Percentiles rank a stretch among this genome's conserved stretches.
phyloP scores from a whole-genome alignment of 1,140 invertebrate genomes.

The Pseudobourletiella spinata region DNA sequence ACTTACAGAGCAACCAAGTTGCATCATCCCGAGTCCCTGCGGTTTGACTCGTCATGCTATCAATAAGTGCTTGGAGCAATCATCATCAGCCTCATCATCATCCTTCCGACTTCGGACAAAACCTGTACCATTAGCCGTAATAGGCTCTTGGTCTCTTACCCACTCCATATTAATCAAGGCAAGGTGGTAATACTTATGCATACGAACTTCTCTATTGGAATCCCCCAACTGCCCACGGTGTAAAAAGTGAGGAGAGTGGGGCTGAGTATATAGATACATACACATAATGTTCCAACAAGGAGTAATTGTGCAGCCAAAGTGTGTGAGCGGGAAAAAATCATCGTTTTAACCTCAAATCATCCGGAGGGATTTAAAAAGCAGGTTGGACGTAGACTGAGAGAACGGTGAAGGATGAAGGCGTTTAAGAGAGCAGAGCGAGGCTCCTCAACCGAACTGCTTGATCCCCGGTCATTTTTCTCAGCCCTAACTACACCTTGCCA shows the following conservation, averaged over 20 bases:
- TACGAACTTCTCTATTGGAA: neutral
- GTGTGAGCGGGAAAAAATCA: too few relatives aligned
- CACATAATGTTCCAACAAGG: neutral
- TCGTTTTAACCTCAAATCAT: too few relatives aligned
- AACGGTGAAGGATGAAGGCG: too few relatives aligned
- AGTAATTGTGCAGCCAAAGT: neutral
- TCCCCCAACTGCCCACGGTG: too few relatives aligned
- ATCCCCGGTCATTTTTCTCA: too few relatives aligned
- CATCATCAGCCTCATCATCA: constrained; percentile 15
- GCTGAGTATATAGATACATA: neutral
- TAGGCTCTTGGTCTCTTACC: too few relatives aligned
- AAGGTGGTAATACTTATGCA: neutral
- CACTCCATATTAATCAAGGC: neutral
- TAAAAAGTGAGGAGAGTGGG: neutral
- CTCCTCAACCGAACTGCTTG: too few relatives aligned
- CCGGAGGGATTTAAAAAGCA: too few relatives aligned
- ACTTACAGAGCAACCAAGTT: too few relatives aligned
- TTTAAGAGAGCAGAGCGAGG: too few relatives aligned
- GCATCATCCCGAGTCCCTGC: constrained; percentile 9
- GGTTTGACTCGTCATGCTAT: constrained; percentile 24
- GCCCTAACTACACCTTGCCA: too few relatives aligned
- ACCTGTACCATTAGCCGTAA: neutral
- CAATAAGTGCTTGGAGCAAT: constrained; percentile 24
- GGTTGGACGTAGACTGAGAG: too few relatives aligned
- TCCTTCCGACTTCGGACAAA: neutral